Evolutionary conservation across 2,113 vertebrate genomes (phyloP), one percentile per base, ranked within the genome.

Genomic region (Atrichornis clamosus): DNA sequence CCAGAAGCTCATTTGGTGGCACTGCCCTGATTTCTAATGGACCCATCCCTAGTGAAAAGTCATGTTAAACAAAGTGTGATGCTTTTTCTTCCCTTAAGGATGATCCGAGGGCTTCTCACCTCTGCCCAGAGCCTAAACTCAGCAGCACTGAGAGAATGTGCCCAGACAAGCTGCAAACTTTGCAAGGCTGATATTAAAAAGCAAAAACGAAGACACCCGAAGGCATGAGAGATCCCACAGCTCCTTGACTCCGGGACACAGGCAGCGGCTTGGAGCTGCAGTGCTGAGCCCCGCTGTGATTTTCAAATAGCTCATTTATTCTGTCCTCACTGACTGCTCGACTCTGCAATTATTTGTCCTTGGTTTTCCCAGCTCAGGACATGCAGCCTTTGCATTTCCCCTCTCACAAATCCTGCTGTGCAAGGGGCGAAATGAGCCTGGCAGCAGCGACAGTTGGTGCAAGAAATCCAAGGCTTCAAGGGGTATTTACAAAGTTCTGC

Each of bases 221-320:
- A 60, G 58, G 67, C 44, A 19, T 3, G 14, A 84, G 37, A 37
- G 13, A 86, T 47, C 63, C 63, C 42, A 15, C n/a, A 80, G 80
- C 50, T 78, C 80, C 79, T 46, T 65, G 72, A 55, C 46, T 37
- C n/a, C 3, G 2, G 67, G 78, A 59, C 49, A 44, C 13, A 5
- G 58, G 63, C 74, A 73, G 67, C 9, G 3, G 28, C 8, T 24
- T 7, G 30, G 55, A 80, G 68, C 73, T 27, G 64, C 80, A n/a
- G 55, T 30, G 70, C 79, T 73, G 55, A 93, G 49, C 47, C 49
- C 79, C 0, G 1, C 64, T 93, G 83, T 80, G 90, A 56, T 93
- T 93, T 50, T 68, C 87, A 93, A 86, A 15, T 2, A 84, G 79
- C 79, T 94, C 75, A 80, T 94, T 94, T 93, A 85, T 77, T 95